Evolutionary conservation across 2,113 vertebrate species (phyloP).

Genomic region (Phycodurus eques): DNA sequence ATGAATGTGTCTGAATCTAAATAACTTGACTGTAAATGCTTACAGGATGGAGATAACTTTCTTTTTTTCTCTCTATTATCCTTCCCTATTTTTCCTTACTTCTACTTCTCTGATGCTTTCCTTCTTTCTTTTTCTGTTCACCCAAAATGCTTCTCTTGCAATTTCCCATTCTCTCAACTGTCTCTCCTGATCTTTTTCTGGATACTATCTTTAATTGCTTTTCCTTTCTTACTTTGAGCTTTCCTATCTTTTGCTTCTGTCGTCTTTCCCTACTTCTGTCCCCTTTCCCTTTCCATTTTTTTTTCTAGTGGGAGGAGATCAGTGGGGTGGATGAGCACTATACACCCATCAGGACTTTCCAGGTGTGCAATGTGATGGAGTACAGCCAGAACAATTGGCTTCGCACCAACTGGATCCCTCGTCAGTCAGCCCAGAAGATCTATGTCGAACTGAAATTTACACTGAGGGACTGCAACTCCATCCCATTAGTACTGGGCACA

Average conservation of each 20-base stretch:
- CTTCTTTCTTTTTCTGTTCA: conserved; percentile 4
- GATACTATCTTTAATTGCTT: conserved; percentile 1
- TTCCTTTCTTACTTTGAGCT: background rate
- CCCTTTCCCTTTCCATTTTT: conserved; percentile 33
- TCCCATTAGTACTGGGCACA: conserved; percentile 91
- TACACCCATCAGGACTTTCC: conserved; percentile 96
- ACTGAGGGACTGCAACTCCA: conserved; percentile 95
- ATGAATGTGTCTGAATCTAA: conserved; percentile 52
- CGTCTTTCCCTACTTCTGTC: conserved; percentile 32
- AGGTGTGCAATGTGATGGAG: conserved; percentile 99
- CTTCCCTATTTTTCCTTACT: conserved; percentile 40
- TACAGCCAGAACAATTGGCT: conserved; percentile 99
- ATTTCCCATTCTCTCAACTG: background rate
- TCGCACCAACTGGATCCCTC: conserved; percentile 96
- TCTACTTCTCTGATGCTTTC: conserved; percentile 17
- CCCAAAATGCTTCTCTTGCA: background rate
- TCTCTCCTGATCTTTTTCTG: conserved; percentile 9
- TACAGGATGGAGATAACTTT: conserved; percentile 63
- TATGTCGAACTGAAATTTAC: conserved; percentile 99
- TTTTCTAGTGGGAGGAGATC: conserved; percentile 95
- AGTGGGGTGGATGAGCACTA: conserved; percentile 98
- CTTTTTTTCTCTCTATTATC: conserved; percentile 50
- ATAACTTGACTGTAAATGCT: conserved; percentile 60
- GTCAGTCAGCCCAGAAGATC: conserved; percentile 94
- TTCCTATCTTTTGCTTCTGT: conserved; percentile 22